These are phyloP conservation scores for Melieria crassipennis DNA, from an alignment of 2,888 invertebrate genomes.

Conservation along the genomic window DNA sequence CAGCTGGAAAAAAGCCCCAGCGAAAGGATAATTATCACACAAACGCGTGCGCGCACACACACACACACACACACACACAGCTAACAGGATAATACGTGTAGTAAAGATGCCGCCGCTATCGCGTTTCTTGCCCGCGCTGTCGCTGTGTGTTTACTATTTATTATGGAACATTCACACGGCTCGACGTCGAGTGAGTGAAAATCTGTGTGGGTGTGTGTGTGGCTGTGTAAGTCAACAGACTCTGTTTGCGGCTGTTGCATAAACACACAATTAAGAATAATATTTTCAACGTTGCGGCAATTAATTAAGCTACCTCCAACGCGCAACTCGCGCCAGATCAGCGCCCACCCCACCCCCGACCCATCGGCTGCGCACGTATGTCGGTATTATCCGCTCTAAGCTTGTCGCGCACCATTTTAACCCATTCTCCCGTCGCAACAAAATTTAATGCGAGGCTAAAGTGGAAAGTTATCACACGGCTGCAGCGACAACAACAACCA, in stretches of 20 bases:
- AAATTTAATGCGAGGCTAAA: background rate
- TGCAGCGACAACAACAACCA: slow-evolving; percentile 5
- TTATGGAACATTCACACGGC: too few species aligned
- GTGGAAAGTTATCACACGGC: slow-evolving; percentile 4
- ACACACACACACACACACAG: slow-evolving; percentile 3
- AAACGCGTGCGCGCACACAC: background rate
- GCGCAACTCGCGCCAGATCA: background rate
- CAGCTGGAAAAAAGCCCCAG: slow-evolving; percentile 52
- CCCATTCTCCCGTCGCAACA: too few species aligned
- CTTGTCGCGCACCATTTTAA: too few species aligned
- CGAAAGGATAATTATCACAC: slow-evolving; percentile 55
- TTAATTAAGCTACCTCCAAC: slow-evolving; percentile 54
- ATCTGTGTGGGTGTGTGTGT: background rate
- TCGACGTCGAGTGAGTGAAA: background rate
- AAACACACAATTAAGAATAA: slow-evolving; percentile 62
- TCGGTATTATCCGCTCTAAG: too few species aligned
- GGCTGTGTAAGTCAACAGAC: background rate
- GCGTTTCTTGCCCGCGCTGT: too few species aligned
- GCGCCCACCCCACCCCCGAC: background rate
- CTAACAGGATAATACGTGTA: slow-evolving; percentile 24
- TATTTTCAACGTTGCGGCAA: slow-evolving; percentile 60
- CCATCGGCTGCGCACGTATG: background rate
- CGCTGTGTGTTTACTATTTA: too few species aligned
- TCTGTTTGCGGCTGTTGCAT: slow-evolving; percentile 39
- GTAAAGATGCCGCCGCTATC: slow-evolving; percentile 10